A percentile compares a stretch with the other conserved stretches of the same genome.
phyloP scores from a whole-genome alignment of 2,888 invertebrate species.

The Aspidiotus rigidus region DNA sequence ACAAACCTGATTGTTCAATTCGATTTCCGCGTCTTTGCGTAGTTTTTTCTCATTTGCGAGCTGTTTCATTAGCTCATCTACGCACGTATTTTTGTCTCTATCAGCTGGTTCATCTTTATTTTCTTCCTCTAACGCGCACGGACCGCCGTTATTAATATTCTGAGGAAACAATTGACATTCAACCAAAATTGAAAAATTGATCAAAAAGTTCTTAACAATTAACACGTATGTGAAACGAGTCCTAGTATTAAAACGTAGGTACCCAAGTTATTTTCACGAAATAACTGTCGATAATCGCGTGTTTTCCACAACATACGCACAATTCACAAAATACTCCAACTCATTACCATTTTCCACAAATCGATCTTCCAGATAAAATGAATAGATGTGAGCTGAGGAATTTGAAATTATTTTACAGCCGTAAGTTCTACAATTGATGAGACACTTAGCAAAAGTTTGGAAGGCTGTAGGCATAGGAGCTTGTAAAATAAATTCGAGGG shows the following conservation, averaged over 20 bases:
- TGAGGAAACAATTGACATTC: background rate
- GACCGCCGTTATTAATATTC: background rate
- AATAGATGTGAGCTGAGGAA: too few species aligned
- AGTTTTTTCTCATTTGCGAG: constrained; percentile 67
- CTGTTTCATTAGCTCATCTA: constrained; percentile 54
- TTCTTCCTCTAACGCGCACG: constrained; percentile 6
- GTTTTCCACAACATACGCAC: too few species aligned
- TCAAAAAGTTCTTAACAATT: background rate
- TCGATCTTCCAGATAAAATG: too few species aligned
- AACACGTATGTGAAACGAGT: background rate
- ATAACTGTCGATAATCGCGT: too few species aligned
- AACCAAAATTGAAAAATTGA: background rate
- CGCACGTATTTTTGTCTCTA: constrained; percentile 45
- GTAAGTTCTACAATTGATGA: too few species aligned
- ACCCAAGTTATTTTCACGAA: too few species aligned
- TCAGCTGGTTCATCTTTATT: constrained; percentile 13
- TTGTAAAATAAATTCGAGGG: too few species aligned
- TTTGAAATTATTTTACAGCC: too few species aligned
- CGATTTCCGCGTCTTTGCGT: constrained; percentile 70
- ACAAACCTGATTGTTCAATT: constrained; percentile 70
- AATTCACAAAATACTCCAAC: too few species aligned
- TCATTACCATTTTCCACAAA: too few species aligned
- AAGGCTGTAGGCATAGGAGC: too few species aligned
- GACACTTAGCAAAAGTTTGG: too few species aligned
- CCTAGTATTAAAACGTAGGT: background rate